Base-by-base conservation (phyloP, 2,888 invertebrate species). In the Calephelis perditalis region DNA sequence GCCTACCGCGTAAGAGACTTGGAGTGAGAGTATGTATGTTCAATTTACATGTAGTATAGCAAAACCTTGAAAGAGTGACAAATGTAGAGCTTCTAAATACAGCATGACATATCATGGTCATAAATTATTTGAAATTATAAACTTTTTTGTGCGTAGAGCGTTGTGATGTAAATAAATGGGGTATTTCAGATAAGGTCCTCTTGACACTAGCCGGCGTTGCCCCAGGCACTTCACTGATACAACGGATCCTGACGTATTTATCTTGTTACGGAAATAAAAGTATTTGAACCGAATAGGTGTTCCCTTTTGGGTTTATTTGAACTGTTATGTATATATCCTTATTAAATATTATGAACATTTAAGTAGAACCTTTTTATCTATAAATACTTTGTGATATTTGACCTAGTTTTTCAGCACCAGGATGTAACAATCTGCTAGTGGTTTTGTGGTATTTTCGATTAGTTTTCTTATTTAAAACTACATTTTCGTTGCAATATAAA, bases 231-330 rank as follows among this genome's bases (percentile, higher is more conserved):
- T 52, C 52, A 52, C 52, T 52, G 35, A 52, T 52, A 52, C 35
- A 10, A 52, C 26, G 52, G 52, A 26, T 35, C 35, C 52, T 52
- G 52, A 52, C 52, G 10, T 52, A 52, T 52, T 52, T 52, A 52
- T 52, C 52, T 35, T 52, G 52, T 52, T 52, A 52, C 52, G 11
- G 52, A 52, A 52, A 52, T 52, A 52, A 52, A 52, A 52, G 52
- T 52, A 35, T 52, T 52, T 10, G 52, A 35, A 11, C 26, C 35
- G 10, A 2, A 52, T 52, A 11, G 40, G 40, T 26, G 49, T 49
- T 26, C 49, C 9, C 4, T 26, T 5, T 15, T 15, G 49, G 9
- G 10, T 49, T 49, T 47, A 10, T 47, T 47, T 47, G 46, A 47
- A 47, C 47, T 3, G n/a, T 11, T 47, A 15, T 15, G 15, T 15